Conservation (phyloP, 1,140 invertebrate genomes). For the Steinernema khuongi region DNA sequence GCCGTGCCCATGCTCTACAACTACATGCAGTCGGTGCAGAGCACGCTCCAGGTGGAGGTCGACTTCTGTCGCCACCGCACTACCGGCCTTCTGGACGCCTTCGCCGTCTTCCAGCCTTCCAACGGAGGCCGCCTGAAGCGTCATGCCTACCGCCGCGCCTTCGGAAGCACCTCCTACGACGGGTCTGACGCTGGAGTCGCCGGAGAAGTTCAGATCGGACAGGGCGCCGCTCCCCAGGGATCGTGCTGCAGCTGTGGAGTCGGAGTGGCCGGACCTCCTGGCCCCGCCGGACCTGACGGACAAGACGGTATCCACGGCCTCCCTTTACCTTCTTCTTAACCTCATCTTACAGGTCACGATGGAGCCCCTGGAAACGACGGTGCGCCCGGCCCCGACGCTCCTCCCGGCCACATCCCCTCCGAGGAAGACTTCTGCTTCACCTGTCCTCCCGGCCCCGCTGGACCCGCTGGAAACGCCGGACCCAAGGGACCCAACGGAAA, state of each 20-base stretch:
- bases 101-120: slow-evolving; percentile 1
- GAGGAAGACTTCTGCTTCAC: slow-evolving; percentile 12
- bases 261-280: slow-evolving; percentile 31
- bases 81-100: slow-evolving; percentile 34
- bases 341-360: neutral
- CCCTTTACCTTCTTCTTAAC: neutral
- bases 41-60: slow-evolving; percentile 33
- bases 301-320: neutral
- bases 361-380: slow-evolving; percentile 31
- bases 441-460: slow-evolving; percentile 24
- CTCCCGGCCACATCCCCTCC: slow-evolving; percentile 24
- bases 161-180: slow-evolving; percentile 19
- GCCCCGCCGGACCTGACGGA: neutral
- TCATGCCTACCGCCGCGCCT: slow-evolving; percentile 19
- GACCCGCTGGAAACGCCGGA: slow-evolving; percentile 31
- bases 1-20: slow-evolving; percentile 40
- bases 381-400: slow-evolving; percentile 27
- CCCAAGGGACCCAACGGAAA: slow-evolving; percentile 31
- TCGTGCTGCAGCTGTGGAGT: slow-evolving; percentile 34
- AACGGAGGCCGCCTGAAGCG: slow-evolving; percentile 19
- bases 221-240: slow-evolving; percentile 20
- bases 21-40: slow-evolving; percentile 40
- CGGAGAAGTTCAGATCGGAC: neutral
- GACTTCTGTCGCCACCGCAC: slow-evolving; percentile 35
- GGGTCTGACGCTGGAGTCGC: slow-evolving; percentile 3